Evolutionary conservation across 2,113 vertebrate species (phyloP).

Genomic region (Lonchura striata): DNA sequence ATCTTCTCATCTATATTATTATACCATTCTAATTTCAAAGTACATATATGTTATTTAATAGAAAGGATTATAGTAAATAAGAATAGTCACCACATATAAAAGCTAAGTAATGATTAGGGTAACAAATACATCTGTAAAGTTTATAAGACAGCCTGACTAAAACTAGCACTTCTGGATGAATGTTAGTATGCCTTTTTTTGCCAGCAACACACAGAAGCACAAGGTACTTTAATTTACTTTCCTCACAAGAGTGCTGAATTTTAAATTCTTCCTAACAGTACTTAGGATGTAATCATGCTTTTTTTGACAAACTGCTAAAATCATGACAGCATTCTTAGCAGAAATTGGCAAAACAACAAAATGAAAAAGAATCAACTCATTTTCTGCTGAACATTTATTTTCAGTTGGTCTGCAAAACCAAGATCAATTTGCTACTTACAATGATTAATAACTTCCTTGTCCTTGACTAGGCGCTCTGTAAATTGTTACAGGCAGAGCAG

Average conservation of each 20-base stretch:
- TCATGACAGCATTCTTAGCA: slow-evolving; percentile 1
- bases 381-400: slow-evolving; percentile 51
- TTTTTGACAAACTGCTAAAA: slow-evolving; percentile 56
- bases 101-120: slow-evolving; percentile 21
- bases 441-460: slow-evolving; percentile 62
- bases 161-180: neutral
- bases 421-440: slow-evolving; percentile 59
- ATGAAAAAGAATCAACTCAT: slow-evolving; percentile 40
- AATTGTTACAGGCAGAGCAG: slow-evolving; percentile 50
- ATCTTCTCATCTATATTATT: neutral
- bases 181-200: neutral
- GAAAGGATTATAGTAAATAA: neutral
- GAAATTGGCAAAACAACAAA: slow-evolving; percentile 53
- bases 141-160: neutral
- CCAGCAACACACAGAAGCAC: neutral
- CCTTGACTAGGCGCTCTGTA: slow-evolving; percentile 66
- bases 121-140: neutral
- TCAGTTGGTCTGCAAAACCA: slow-evolving; percentile 52
- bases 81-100: slow-evolving; percentile 15
- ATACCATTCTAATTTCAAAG: neutral
- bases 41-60: neutral
- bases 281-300: neutral
- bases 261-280: slow-evolving; percentile 10
- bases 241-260: slow-evolving; percentile 10
- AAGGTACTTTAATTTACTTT: neutral